Base-by-base conservation (phyloP, 2,797 vertebrate species). In the Oryzias sinensis region DNA sequence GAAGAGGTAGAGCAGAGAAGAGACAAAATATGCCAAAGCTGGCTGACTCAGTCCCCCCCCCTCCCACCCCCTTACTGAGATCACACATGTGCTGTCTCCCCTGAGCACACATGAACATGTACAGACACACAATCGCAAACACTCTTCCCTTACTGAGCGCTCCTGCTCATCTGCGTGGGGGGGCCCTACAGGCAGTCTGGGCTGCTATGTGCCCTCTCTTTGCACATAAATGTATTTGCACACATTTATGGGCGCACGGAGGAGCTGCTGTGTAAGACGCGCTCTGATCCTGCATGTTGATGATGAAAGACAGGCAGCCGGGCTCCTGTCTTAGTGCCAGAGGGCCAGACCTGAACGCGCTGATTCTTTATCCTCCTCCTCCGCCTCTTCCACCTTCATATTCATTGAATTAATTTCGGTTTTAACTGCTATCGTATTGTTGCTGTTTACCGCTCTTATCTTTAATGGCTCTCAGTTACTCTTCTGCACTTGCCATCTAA, bases 151-250 rank as follows among this genome's bases (percentile, higher is more conserved):
- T 82, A 79, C 87, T 76, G 87, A 82, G 79, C 60, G 46, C 79
- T 87, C 74, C 74, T 83, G 82, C 87, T 86, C 83, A 87, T 90
- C 85, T 90, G 87, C 68, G 87, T 89, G 78, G 89, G 87, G 86
- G 86, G 86, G 81, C 81, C 86, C 89, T 90, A 84, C 84, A 89
- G 88, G 89, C 89, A 86, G 89, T 90, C 90, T 91, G 86, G 88
- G 87, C 80, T 86, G 83, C 82, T 79, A 74, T 60, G 74, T 86
- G 85, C 83, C 84, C 88, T 79, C 70, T 80, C 78, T 85, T 77
- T 82, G 65, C 74, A 70, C 59, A 69, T 29, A 80, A 40, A 62
- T 45, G 47, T 33, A 48, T 53, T 55, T 49, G 53, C 37, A 49
- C 72, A 74, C 65, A 68, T 59, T 65, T 69, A 37, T 58, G 24